A percentile compares a stretch with the other conserved stretches of the same genome.
These are phyloP conservation scores for Habrosyne pyritoides DNA, from an alignment of 2,888 invertebrate genomes.

Conservation along the genomic window DNA sequence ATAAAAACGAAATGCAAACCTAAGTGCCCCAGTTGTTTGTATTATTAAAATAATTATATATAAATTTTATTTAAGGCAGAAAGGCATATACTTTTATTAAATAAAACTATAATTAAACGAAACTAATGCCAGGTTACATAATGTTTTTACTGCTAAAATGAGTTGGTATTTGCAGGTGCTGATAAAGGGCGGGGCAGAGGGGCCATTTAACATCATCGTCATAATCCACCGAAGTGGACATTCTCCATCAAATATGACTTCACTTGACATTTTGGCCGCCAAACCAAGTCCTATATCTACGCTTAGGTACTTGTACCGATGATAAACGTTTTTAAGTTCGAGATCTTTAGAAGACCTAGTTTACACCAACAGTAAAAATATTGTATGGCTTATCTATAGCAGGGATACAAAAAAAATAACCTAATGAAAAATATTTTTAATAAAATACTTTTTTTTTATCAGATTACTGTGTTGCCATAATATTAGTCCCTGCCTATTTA, in stretches of 20 bases:
- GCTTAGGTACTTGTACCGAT: no score
- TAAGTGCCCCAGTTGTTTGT: conserved; percentile 36
- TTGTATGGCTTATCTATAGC: neutral
- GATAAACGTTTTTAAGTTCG: no score
- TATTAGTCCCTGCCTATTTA: neutral
- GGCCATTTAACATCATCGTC: no score
- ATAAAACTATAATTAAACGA: conserved; percentile 9
- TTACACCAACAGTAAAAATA: neutral
- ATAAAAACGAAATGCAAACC: conserved; percentile 43
- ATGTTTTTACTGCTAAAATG: neutral
- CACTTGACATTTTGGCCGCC: no score
- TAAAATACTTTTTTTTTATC: neutral
- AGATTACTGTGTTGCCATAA: neutral
- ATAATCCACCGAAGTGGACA: no score
- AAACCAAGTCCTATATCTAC: no score
- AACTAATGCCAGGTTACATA: neutral
- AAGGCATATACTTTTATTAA: conserved; percentile 16
- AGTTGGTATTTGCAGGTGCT: neutral
- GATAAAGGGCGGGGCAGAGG: no score
- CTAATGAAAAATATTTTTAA: neutral
- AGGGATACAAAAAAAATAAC: neutral
- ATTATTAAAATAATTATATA: conserved; percentile 18
- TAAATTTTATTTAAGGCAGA: conserved; percentile 25
- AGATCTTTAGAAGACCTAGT: no score
- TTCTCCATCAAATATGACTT: no score